Evolutionary conservation across 2,888 invertebrate genomes (phyloP).

Genomic region (Schizotus pectinicornis): DNA sequence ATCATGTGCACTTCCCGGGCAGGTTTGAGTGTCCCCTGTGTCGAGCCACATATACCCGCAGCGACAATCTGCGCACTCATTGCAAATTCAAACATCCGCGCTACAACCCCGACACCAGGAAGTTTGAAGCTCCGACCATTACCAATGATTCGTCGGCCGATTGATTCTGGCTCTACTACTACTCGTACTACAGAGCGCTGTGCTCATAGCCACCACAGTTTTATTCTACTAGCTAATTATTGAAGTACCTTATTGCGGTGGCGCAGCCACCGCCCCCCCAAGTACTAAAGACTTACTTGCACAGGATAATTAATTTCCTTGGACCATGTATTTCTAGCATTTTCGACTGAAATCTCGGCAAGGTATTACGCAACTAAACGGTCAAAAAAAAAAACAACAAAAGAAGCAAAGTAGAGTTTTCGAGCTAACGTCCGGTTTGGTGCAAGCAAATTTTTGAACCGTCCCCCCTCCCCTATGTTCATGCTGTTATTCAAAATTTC

Average conservation of each 20-base stretch:
- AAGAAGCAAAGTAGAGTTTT: constrained; percentile 6
- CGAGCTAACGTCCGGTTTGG: constrained; percentile 5
- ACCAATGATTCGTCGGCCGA: constrained; percentile 63
- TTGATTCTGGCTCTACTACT: constrained; percentile 59
- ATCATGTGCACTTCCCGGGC: constrained; percentile 92
- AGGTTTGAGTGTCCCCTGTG: constrained; percentile 91
- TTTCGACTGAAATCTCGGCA: constrained; percentile 27
- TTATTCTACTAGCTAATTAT: constrained; percentile 23
- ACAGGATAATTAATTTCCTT: constrained; percentile 32
- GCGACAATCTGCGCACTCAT: constrained; percentile 91
- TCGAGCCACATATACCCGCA: constrained; percentile 89
- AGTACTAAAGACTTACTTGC: constrained; percentile 34
- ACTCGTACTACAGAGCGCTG: constrained; percentile 53
- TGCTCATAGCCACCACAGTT: constrained; percentile 48
- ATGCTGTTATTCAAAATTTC: neutral
- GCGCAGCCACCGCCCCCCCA: constrained; percentile 7
- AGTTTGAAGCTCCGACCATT: constrained; percentile 69
- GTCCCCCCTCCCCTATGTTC: neutral
- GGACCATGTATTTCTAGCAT: constrained; percentile 35
- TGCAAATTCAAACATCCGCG: constrained; percentile 92
- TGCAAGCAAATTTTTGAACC: constrained; percentile 17
- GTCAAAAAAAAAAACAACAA: constrained; percentile 5
- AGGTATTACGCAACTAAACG: constrained; percentile 18
- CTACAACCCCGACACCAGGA: constrained; percentile 85
- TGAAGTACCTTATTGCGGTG: constrained; percentile 24